These are phyloP conservation scores for Tokudaia muenninki DNA, from an alignment of 2,797 vertebrate genomes.

Conservation along the genomic window DNA sequence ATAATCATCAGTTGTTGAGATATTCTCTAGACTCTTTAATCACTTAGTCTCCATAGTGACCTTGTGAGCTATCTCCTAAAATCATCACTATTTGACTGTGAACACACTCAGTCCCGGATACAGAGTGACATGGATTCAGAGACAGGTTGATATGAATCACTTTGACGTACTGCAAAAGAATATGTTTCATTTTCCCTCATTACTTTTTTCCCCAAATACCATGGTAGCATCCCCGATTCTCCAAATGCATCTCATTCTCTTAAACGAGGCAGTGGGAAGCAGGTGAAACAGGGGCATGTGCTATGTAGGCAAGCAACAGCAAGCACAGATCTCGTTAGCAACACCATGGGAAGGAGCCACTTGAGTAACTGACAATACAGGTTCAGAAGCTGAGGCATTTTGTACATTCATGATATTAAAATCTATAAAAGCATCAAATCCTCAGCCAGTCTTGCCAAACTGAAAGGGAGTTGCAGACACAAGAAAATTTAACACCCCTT, in stretches of 20 bases:
- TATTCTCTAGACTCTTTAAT: slow-evolving; percentile 25
- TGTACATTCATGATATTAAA: slow-evolving; percentile 69
- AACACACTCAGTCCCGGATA: slow-evolving; percentile 39
- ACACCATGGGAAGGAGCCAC: neutral
- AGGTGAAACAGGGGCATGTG: neutral
- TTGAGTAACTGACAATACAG: slow-evolving; percentile 52
- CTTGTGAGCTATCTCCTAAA: neutral
- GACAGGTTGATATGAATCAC: slow-evolving; percentile 15
- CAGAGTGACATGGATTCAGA: slow-evolving; percentile 61
- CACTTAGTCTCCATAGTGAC: neutral
- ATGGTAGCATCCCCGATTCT: neutral
- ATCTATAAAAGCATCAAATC: slow-evolving; percentile 66
- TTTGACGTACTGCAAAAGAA: neutral
- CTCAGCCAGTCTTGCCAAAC: slow-evolving; percentile 34
- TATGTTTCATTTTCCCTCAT: slow-evolving; percentile 8
- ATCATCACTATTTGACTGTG: neutral
- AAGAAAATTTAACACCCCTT: slow-evolving; percentile 74
- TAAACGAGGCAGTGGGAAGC: slow-evolving; percentile 20
- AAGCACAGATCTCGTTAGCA: slow-evolving; percentile 29
- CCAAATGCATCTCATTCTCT: neutral
- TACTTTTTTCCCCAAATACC: neutral
- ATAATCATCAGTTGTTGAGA: neutral
- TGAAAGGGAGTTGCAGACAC: slow-evolving; percentile 58
- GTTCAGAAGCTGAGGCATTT: slow-evolving; percentile 69
- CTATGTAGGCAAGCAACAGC: neutral